These are phyloP conservation scores for Seriola aureovittata DNA, from an alignment of 2,113 vertebrate species.

Conservation along the genomic window DNA sequence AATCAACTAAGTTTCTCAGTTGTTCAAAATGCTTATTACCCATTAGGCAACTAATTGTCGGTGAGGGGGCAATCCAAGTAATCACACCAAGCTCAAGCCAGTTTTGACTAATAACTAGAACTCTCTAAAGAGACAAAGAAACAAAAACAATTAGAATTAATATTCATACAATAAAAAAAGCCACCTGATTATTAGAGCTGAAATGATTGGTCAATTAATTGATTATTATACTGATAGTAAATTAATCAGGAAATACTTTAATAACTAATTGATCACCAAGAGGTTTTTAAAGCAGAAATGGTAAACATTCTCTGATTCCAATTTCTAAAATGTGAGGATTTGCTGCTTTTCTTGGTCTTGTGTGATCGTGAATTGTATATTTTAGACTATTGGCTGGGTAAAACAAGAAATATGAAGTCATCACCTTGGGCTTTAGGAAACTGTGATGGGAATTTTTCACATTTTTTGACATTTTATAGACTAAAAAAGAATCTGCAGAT, in stretches of 20 bases:
- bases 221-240: neutral
- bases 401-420: too few relatives aligned
- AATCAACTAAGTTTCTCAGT: constrained; percentile 7
- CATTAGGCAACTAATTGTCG: constrained; percentile 32
- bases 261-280: neutral
- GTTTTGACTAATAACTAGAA: neutral
- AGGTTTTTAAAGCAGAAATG: neutral
- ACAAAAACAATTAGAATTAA: neutral
- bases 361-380: too few relatives aligned
- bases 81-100: neutral
- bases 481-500: too few relatives aligned
- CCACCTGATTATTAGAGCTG: neutral
- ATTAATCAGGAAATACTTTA: neutral
- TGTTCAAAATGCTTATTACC: constrained; percentile 15
- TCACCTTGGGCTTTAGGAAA: too few relatives aligned
- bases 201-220: neutral
- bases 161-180: neutral
- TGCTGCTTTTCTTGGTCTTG: too few relatives aligned
- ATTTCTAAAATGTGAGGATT: neutral
- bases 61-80: constrained; percentile 1
- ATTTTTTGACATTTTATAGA: too few relatives aligned
- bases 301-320: neutral
- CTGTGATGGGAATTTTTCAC: too few relatives aligned
- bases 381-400: too few relatives aligned
- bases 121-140: neutral